These are phyloP conservation scores for Macrochelys suwanniensis DNA, from an alignment of 2,797 vertebrate genomes.

Conservation along the genomic window DNA sequence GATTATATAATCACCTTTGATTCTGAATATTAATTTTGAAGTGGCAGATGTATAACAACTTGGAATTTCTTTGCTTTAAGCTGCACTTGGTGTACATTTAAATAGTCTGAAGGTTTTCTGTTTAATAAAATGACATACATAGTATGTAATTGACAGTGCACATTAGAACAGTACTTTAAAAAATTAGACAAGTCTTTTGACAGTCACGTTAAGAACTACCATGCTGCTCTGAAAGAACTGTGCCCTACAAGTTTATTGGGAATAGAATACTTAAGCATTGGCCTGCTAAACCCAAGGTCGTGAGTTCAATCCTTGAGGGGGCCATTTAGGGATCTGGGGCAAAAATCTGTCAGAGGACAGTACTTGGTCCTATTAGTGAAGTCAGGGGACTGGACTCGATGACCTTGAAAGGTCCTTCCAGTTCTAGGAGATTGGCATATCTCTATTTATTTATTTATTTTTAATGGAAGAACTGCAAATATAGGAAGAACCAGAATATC, in stretches of 20 bases:
- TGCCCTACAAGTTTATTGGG: too few relatives aligned
- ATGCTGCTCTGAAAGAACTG: background rate
- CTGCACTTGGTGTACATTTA: background rate
- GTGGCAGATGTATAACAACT: background rate
- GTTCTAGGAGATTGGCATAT: too few relatives aligned
- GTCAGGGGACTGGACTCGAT: too few relatives aligned
- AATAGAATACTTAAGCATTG: too few relatives aligned
- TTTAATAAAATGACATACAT: background rate
- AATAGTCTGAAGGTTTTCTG: background rate
- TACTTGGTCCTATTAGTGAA: too few relatives aligned
- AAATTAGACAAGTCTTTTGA: background rate
- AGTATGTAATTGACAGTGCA: background rate
- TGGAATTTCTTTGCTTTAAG: background rate
- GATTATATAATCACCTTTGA: background rate
- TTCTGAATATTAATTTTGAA: background rate
- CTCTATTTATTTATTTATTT: too few relatives aligned
- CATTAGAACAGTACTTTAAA: background rate
- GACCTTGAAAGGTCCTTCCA: too few relatives aligned
- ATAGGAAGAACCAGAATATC: background rate
- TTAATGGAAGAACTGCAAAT: background rate
- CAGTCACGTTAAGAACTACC: too few relatives aligned
- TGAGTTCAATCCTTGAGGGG: too few relatives aligned
- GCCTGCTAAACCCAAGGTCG: too few relatives aligned
- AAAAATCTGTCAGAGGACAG: too few relatives aligned
- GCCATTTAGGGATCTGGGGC: too few relatives aligned